Evolutionary conservation across 2,797 vertebrate species (phyloP), one percentile per base, ranked within the genome.

Genomic region (Sebastes nivosus): DNA sequence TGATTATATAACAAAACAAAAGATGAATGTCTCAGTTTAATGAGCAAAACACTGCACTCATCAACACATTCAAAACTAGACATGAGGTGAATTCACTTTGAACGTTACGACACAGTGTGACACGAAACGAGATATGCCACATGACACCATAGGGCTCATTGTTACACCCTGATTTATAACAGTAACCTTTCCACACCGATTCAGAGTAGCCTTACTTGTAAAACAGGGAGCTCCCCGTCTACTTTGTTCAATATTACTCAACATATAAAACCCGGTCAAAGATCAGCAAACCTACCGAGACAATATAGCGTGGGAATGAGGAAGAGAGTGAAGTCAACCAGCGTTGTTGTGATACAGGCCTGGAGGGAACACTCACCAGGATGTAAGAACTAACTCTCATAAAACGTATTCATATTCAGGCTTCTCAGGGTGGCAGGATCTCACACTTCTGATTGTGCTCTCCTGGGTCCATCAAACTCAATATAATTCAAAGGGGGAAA

Each of bases 401-500:
- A 83, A 89, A 87, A 82, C 5, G 0, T 38, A 58, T 77, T 83
- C 55, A 60, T 65, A 83, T 80, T 84, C 34, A 81, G 67, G 71
- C 66, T 72, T 82, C 71, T 77, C 63, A 52, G 74, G 58, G 42
- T 27, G 83, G 67, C 67, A 74, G 30, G 72, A 79, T 86, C 74
- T 85, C 70, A 69, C 65, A 84, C 69, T 74, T 75, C 32, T 88
- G 85, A 88, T 77, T 88, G 46, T 87, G 72, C 71, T 80, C 87
- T 83, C 81, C 57, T 60, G 75, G 54, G 83, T 73, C 72, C 38
- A 67, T 85, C 70, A 67, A 71, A 79, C 77, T 89, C 67, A 87
- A 86, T 82, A 77, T 22, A 77, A 75, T 76, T 84, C 52, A 83
- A 87, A 70, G 63, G 24, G 32, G 54, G 70, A 80, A 83, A 75